Evolutionary conservation across 2,888 invertebrate species (phyloP).

Genomic region (Caenorhabditis sulstoni): DNA sequence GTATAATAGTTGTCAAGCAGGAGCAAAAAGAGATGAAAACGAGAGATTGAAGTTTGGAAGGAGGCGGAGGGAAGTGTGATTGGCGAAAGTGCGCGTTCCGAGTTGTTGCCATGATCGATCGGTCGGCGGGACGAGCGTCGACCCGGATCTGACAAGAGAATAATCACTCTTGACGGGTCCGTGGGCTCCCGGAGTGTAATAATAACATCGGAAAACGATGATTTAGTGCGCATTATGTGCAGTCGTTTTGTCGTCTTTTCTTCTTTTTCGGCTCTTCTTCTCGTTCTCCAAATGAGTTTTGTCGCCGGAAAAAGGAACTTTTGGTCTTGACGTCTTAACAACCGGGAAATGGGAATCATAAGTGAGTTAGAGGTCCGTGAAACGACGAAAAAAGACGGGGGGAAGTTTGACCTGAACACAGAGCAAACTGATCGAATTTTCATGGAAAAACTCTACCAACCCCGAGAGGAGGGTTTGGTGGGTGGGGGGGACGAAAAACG

Average conservation of each 20-base stretch:
- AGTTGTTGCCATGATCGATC: constrained; percentile 40
- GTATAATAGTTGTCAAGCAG: constrained; percentile 41
- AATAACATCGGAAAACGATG: constrained; percentile 49
- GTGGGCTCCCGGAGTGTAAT: constrained; percentile 35
- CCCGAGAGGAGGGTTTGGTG: constrained; percentile 4
- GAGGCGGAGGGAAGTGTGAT: constrained; percentile 19
- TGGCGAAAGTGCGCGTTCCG: constrained; percentile 13
- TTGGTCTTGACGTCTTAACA: too few relatives aligned
- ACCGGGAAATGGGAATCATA: background rate
- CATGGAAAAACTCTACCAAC: constrained; percentile 3
- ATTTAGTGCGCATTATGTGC: constrained; percentile 22
- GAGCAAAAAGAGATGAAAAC: background rate
- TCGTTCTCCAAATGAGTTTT: constrained; percentile 20
- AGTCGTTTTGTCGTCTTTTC: constrained; percentile 1
- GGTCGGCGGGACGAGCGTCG: too few relatives aligned
- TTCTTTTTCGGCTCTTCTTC: constrained; percentile 3
- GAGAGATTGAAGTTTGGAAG: constrained; percentile 4
- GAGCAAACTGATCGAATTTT: too few relatives aligned
- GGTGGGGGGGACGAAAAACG: constrained; percentile 21
- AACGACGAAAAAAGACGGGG: background rate
- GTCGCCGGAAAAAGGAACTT: constrained; percentile 5
- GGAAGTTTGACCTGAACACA: constrained; percentile 2
- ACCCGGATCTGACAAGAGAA: constrained; percentile 45
- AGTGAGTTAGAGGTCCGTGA: background rate
- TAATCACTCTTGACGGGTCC: constrained; percentile 45